phyloP scores from a whole-genome alignment of 1,140 invertebrate genomes.

The Brachystomella parvula region DNA sequence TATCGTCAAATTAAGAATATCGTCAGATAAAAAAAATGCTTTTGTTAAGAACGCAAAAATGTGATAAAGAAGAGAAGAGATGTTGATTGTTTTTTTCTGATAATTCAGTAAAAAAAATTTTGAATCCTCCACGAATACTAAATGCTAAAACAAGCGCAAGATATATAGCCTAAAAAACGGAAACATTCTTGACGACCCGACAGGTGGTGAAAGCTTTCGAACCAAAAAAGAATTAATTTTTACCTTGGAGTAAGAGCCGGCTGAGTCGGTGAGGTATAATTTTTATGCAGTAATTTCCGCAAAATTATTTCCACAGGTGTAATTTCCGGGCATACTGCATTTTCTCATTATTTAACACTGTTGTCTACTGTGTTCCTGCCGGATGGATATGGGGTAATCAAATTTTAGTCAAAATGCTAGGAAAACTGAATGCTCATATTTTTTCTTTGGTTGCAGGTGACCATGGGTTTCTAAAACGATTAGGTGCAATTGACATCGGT shows the following conservation, averaged over 20 bases:
- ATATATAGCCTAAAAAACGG: no score
- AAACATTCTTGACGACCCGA: no score
- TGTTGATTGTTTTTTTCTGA: no score
- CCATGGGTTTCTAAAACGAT: constrained; percentile 47
- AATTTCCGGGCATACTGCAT: constrained; percentile 85
- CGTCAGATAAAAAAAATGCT: no score
- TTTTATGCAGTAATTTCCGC: no score
- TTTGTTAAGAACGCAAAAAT: no score
- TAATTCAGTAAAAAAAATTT: background rate
- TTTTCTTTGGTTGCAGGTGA: background rate
- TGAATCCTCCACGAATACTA: background rate
- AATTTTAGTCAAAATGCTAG: constrained; percentile 4
- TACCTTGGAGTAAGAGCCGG: no score
- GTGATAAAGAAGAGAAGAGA: no score
- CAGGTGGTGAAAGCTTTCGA: no score
- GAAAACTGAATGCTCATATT: background rate
- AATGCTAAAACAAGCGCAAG: background rate
- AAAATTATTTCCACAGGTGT: constrained; percentile 50
- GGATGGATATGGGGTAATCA: constrained; percentile 48
- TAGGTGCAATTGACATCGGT: constrained; percentile 50
- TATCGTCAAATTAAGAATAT: no score
- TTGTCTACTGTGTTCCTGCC: constrained; percentile 82
- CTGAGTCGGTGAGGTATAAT: background rate
- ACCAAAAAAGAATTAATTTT: no score
- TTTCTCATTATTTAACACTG: constrained; percentile 79